These are phyloP conservation scores for Sander vitreus DNA, from an alignment of 2,113 vertebrate genomes.

Conservation along the genomic window DNA sequence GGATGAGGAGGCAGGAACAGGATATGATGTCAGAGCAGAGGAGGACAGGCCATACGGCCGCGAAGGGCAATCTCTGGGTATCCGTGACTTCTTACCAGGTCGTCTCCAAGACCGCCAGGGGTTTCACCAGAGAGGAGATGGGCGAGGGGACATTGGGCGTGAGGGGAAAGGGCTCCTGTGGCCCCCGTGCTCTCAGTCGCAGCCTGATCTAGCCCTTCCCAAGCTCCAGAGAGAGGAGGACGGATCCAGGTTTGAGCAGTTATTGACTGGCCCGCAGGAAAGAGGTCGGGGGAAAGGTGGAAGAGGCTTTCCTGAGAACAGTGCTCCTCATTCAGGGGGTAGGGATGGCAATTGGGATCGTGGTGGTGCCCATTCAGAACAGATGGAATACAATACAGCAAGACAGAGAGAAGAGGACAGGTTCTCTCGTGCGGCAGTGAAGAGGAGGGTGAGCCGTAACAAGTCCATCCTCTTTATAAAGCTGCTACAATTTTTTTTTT, in stretches of 20 bases:
- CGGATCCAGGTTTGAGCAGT: slow-evolving; percentile 64
- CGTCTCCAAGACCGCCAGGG: slow-evolving; percentile 52
- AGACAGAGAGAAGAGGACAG: slow-evolving; percentile 75
- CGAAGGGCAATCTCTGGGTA: slow-evolving; percentile 48
- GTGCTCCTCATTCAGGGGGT: slow-evolving; percentile 40
- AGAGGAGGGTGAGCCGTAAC: slow-evolving; percentile 73
- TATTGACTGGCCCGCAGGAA: slow-evolving; percentile 50
- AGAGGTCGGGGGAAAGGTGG: slow-evolving; percentile 56
- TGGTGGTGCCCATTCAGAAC: slow-evolving; percentile 52
- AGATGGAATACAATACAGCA: slow-evolving; percentile 57
- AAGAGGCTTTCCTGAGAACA: slow-evolving; percentile 67
- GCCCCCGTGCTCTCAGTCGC: slow-evolving; percentile 52
- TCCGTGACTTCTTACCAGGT: slow-evolving; percentile 61
- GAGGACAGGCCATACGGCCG: slow-evolving; percentile 74
- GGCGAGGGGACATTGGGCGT: slow-evolving; percentile 28
- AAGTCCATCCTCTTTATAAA: neutral
- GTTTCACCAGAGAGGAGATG: slow-evolving; percentile 60
- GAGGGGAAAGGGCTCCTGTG: slow-evolving; percentile 62
- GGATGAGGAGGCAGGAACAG: slow-evolving; percentile 65
- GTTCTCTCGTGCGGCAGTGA: slow-evolving; percentile 63
- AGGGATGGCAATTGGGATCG: slow-evolving; percentile 64
- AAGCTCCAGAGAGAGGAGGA: slow-evolving; percentile 71
- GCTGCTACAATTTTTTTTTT: neutral
- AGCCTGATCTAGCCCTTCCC: slow-evolving; percentile 49
- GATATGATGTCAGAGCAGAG: slow-evolving; percentile 72